A percentile compares a stretch with the other conserved stretches of the same genome.
Evolutionary conservation across 1,140 invertebrate genomes (phyloP).

Genomic region (Anastrepha obliqua): DNA sequence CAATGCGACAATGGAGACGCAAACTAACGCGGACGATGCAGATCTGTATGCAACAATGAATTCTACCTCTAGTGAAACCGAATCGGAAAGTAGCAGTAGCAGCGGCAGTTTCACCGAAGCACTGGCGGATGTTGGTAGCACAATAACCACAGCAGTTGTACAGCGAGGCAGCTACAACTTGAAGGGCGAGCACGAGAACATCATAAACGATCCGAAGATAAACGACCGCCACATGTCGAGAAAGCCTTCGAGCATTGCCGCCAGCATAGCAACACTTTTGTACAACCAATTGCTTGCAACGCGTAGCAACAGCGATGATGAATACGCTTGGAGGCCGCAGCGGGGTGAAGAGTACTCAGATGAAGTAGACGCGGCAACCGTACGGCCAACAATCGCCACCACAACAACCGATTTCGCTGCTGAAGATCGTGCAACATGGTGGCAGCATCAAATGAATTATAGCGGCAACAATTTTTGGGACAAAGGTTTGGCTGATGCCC

Average conservation of each 20-base stretch:
- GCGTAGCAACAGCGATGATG: not conserved
- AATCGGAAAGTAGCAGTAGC: slow-evolving; percentile 55
- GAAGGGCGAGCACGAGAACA: not conserved
- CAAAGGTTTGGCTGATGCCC: not conserved
- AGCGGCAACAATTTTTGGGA: slow-evolving; percentile 28
- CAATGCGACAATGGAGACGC: not conserved
- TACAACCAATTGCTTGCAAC: slow-evolving; percentile 27
- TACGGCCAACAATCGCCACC: slow-evolving; percentile 15
- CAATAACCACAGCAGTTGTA: not conserved
- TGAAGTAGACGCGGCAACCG: not conserved
- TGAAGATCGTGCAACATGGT: slow-evolving; percentile 23
- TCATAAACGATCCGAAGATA: no score
- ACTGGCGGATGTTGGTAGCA: not conserved
- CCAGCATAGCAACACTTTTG: slow-evolving; percentile 39
- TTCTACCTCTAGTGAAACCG: slow-evolving; percentile 54
- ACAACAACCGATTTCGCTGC: slow-evolving; percentile 48
- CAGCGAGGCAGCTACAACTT: not conserved
- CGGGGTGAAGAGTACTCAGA: slow-evolving; percentile 19
- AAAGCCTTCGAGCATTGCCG: not conserved
- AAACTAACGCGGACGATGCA: not conserved
- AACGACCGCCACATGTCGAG: not conserved
- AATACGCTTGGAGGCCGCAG: slow-evolving; percentile 1
- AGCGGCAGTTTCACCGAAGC: slow-evolving; percentile 27
- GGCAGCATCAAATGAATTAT: slow-evolving; percentile 50
- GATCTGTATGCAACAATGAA: slow-evolving; percentile 58